Evolutionary conservation across 35 echinoderm and acorn worm species (phyloP).

Genomic region (Hemicentrotus pulcherrimus): DNA sequence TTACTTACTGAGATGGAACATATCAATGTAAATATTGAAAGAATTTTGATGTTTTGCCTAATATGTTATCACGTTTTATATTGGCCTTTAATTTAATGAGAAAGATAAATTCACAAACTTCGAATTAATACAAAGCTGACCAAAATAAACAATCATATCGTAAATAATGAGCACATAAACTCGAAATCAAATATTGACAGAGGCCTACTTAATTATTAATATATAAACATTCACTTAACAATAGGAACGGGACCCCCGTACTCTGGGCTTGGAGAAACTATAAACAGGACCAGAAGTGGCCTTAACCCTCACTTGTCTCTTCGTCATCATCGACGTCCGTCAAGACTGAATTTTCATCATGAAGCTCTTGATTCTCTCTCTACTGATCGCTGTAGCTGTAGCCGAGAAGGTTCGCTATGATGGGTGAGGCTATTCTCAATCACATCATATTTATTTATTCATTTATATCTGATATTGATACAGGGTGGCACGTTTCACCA

Average conservation of each 20-base stretch:
- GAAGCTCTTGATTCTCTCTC: neutral
- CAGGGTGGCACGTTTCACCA: too few relatives aligned
- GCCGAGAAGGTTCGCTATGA: constrained; percentile 15
- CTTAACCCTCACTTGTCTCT: neutral
- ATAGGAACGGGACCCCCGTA: constrained; percentile 1
- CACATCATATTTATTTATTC: neutral
- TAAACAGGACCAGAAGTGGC: neutral
- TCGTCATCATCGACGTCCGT: neutral
- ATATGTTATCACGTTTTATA: too few relatives aligned
- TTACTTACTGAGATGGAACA: too few relatives aligned
- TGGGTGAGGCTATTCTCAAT: neutral
- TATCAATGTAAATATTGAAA: too few relatives aligned
- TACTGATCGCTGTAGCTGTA: neutral
- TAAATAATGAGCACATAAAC: neutral
- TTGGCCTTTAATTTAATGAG: too few relatives aligned
- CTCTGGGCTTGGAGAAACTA: neutral
- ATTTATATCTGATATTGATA: too few relatives aligned
- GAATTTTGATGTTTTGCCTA: too few relatives aligned
- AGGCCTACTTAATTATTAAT: neutral
- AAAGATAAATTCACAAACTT: too few relatives aligned
- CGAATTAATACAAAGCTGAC: too few relatives aligned
- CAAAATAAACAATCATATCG: neutral
- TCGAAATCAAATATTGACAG: neutral
- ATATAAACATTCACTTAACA: neutral
- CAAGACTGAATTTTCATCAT: neutral